Base-by-base conservation (phyloP, 1,140 invertebrate species). In the Bombus pascuorum region DNA sequence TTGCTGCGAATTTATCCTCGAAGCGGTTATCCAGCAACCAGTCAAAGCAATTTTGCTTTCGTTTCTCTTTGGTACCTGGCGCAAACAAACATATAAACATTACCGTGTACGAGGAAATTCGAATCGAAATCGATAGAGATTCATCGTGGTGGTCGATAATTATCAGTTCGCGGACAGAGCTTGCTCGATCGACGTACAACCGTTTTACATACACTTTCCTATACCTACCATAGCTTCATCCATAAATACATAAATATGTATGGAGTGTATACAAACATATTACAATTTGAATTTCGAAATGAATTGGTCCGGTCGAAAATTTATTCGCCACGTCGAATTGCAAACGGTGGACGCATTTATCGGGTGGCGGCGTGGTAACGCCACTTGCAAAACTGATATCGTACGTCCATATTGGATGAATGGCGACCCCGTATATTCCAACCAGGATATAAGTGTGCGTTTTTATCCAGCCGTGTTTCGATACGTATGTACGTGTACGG, bases 221-320 rank as follows among this genome's bases (percentile, higher is more conserved):
- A 25, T 37, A 9, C 6, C 2, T 32, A 12, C 44, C 13, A 4
- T 53, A 22, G 47, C 47, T 6, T 15, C 5, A 9, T 71, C 37
- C 86, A 80, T 76, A 85, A 89, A 87, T 87, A 75, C 70, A 68
- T 89, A 81, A 84, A 87, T 89, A 80, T 85, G 70, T 85, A 82
- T 71, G 65, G 73, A 66, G 34, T 59, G 59, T 78, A 22, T 77
- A 57, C 39, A 68, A 87, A 89, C 86, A 87, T 90, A 90, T 90
- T 90, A 90, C 89, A 87, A 90, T 90, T 87, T 90, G 88, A 90
- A 90, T 90, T 68, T 81, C 86, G 74, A 72, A 90, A 90, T 87
- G 86, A 90, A 90, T 90, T 79, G 86, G 32, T 34, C 66, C 37
- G 73, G 22, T 18, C 32, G 86, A 86, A 81, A 90, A 90, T 90